Percentiles rank a stretch among this genome's conserved stretches.
Conservation (phyloP, 2,888 invertebrate genomes). For the Tubulanus polymorphus region DNA sequence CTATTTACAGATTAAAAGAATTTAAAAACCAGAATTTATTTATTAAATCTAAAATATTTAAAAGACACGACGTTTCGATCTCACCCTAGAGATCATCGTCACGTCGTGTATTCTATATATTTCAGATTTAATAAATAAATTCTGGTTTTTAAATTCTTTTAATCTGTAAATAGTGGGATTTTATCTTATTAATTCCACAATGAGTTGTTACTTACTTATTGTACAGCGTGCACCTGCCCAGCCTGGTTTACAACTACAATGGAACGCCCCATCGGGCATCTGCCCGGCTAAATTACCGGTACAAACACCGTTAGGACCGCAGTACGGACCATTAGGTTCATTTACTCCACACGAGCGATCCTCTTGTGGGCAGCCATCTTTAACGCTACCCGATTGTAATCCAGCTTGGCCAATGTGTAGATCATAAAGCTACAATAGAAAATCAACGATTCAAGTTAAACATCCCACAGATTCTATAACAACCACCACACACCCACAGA, state of each 20-base stretch:
- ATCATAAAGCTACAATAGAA: constrained; percentile 73
- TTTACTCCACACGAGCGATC: constrained; percentile 69
- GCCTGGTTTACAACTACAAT: constrained; percentile 92
- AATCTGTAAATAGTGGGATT: too few relatives aligned
- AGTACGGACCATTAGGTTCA: constrained; percentile 24
- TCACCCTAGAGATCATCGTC: too few relatives aligned
- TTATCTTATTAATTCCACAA: background rate
- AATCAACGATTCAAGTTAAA: too few relatives aligned
- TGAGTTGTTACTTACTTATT: constrained; percentile 25
- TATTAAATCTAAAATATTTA: too few relatives aligned
- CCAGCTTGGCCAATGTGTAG: constrained; percentile 78
- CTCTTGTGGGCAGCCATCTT: constrained; percentile 82
- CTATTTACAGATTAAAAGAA: too few relatives aligned
- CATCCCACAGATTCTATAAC: background rate
- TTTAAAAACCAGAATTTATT: too few relatives aligned
- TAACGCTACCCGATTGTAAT: constrained; percentile 57
- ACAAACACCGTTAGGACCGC: constrained; percentile 68
- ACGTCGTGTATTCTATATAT: too few relatives aligned
- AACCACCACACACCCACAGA: background rate
- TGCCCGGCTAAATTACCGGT: constrained; percentile 68
- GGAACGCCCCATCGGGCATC: constrained; percentile 55
- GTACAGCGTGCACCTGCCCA: constrained; percentile 71
- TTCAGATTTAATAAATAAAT: too few relatives aligned
- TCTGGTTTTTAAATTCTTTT: too few relatives aligned
- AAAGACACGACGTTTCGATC: too few relatives aligned